Base-by-base conservation (phyloP, 2,113 vertebrate species). In the Synodontis membranacea region DNA sequence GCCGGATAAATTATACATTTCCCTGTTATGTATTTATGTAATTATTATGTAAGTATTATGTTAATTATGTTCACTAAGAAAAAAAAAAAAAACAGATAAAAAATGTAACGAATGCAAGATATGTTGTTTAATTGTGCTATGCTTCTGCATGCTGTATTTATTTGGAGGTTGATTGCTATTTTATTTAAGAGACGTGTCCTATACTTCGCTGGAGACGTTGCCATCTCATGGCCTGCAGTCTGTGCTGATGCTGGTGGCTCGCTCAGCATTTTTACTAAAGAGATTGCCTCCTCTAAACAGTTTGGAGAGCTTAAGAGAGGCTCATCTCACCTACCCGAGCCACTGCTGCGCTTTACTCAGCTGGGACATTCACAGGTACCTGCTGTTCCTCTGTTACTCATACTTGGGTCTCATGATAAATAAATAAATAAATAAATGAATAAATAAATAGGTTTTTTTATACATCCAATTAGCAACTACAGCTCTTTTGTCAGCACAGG, bases 341-440 rank as follows among this genome's bases (percentile, higher is more conserved):
- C 97, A 97, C 92, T 98, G 97, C 92, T 97, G 97, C 78, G 94
- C 95, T 44, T 95, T 97, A 88, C 93, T 90, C 88, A 95, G 93
- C 86, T 91, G 94, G 93, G 93, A 93, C 89, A 89, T 91, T 48
- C 92, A 95, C 87, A 94, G 95, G 96, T 97, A 91, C 10, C 23
- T 28, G 64, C 42, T 52, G 19, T 34, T 68, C 56, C 42, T 80
- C 28, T n/a, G 23, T 28, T 52, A 44, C 50, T 19, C 50, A 62
- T 37, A 21, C 39, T 74, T 10, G 34, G 9, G 82, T 52, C n/a
- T 83, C n/a, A 9, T 83, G 31, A 70, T 52, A 25, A 8, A 17
- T 48, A 34, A 39, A 31, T 8, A 19, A n/a, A n/a, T n/a, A n/a
- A n/a, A n/a, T n/a, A n/a, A n/a, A n/a, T n/a, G n/a, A n/a, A n/a